Percentiles rank a stretch among this genome's conserved stretches.
Evolutionary conservation across 1,140 invertebrate species (phyloP).

Genomic region (Palaemon carinicauda): DNA sequence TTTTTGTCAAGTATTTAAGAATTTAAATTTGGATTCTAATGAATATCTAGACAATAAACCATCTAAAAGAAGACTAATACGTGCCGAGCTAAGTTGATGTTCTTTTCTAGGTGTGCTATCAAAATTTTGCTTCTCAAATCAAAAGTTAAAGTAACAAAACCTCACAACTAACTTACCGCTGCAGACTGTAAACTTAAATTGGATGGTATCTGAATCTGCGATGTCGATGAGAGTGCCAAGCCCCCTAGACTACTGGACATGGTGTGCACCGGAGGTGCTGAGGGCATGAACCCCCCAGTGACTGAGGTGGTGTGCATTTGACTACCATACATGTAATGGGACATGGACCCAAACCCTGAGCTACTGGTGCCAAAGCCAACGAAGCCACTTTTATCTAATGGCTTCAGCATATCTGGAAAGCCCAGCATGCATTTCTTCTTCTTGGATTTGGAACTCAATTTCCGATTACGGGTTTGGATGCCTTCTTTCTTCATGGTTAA

Average conservation of each 20-base stretch:
- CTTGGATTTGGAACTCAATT: constrained; percentile 92
- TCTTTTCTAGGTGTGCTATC: too few species aligned
- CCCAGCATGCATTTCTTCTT: constrained; percentile 88
- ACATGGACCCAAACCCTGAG: constrained; percentile 64
- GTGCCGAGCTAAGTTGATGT: too few species aligned
- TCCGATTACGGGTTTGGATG: constrained; percentile 96
- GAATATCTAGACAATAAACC: too few species aligned
- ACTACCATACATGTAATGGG: constrained; percentile 67
- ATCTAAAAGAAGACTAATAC: too few species aligned
- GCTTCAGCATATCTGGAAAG: constrained; percentile 66
- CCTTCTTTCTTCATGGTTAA: constrained; percentile 99
- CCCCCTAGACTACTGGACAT: constrained; percentile 43
- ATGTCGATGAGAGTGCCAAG: constrained; percentile 50
- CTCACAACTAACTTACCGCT: not conserved
- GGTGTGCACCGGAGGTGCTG: constrained; percentile 62
- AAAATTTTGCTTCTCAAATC: not conserved
- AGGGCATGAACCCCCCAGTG: constrained; percentile 63
- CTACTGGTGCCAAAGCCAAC: constrained; percentile 59
- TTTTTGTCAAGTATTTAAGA: too few species aligned
- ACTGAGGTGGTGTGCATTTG: constrained; percentile 64
- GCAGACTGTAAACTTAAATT: constrained; percentile 48
- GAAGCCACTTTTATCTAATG: constrained; percentile 61
- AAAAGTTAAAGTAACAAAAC: not conserved
- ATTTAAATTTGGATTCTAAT: too few species aligned
- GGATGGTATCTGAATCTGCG: constrained; percentile 57